Evolutionary conservation across 2,797 vertebrate species (phyloP), one percentile per base, ranked within the genome.

Genomic region (Gambelia wislizenii): DNA sequence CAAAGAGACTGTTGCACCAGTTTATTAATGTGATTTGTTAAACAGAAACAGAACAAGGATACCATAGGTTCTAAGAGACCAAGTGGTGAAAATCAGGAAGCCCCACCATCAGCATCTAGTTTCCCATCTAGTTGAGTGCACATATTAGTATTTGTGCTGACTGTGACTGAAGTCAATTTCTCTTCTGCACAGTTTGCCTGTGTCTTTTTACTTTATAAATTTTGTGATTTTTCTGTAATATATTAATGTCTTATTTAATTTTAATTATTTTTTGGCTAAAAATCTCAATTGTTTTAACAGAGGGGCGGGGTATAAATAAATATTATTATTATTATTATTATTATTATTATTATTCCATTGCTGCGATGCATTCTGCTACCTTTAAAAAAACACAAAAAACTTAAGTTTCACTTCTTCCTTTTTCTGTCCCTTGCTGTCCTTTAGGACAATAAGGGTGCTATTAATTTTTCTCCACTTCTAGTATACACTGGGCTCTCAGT

Each of bases 21-120:
- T 25, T 81, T 33, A 33, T 49, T 83, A 85, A 75, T 64, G 0
- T 56, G 42, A 84, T 91, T 93, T 90, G 78, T 90, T 91, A 89
- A 83, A 88, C 80, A 59, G 84, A 4, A 76, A 61, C 30, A 76
- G 39, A 82, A 25, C 42, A 69, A 83, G 18, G 49, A 44, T 49
- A 49, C 8, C 42, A 33, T 30, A 20, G 39, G 33, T 5, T 1
- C 25, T 64, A 67, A 56, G 54, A 81, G 52, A 49, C 75, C 61
- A 25, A 30, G 56, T 33, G 44, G 3, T 42, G n/a, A 36, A 27
- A 39, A 82, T 61, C 54, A 44, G 36, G 59, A 39, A 64, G 39
- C 54, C 27, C 59, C 80, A 82, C 39, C 22, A 33, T 14, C 13
- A 47, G 25, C 25, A 42, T 82, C 12, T 22, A 25, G 42, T 64